Conservation (phyloP, 1,140 invertebrate species). For the Trissolcus basalis region DNA sequence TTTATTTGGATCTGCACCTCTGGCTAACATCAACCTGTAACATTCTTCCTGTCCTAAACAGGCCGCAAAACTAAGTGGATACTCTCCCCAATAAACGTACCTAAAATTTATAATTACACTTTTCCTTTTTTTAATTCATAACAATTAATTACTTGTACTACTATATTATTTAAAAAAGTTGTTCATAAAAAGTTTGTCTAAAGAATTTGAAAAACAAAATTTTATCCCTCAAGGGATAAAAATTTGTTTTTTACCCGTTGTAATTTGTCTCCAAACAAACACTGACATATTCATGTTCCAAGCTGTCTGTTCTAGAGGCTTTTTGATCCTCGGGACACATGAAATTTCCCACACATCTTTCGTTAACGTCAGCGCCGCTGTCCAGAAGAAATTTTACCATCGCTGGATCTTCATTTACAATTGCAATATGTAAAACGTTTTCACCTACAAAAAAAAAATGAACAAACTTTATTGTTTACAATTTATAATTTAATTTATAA, state of each 20-base stretch:
- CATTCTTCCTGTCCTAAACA: constrained; percentile 98
- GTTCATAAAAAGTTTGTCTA: too few species aligned
- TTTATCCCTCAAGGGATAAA: too few species aligned
- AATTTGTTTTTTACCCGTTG: constrained; percentile 85
- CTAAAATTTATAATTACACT: constrained; percentile 72
- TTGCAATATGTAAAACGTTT: constrained; percentile 95
- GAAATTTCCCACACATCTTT: constrained; percentile 95
- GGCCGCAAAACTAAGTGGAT: constrained; percentile 96
- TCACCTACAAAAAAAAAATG: constrained; percentile 79
- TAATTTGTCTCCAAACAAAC: constrained; percentile 93
- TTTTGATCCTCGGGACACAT: constrained; percentile 99
- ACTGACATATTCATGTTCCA: constrained; percentile 95
- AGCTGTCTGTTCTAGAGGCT: constrained; percentile 87
- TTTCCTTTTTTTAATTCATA: too few species aligned
- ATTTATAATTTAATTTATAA: too few species aligned
- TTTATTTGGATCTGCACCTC: constrained; percentile 94
- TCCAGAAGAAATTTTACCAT: constrained; percentile 98
- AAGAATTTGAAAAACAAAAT: too few species aligned
- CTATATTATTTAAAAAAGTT: too few species aligned
- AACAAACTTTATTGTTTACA: too few species aligned
- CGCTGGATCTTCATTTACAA: constrained; percentile 97
- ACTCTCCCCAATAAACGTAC: constrained; percentile 99
- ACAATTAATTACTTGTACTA: too few species aligned
- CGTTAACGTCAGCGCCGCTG: constrained; percentile 92
- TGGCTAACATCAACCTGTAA: constrained; percentile 93